Percentiles rank a stretch among this genome's conserved stretches.
These are phyloP conservation scores for Cephus sareptanus DNA, from an alignment of 2,888 invertebrate species.

Conservation along the genomic window DNA sequence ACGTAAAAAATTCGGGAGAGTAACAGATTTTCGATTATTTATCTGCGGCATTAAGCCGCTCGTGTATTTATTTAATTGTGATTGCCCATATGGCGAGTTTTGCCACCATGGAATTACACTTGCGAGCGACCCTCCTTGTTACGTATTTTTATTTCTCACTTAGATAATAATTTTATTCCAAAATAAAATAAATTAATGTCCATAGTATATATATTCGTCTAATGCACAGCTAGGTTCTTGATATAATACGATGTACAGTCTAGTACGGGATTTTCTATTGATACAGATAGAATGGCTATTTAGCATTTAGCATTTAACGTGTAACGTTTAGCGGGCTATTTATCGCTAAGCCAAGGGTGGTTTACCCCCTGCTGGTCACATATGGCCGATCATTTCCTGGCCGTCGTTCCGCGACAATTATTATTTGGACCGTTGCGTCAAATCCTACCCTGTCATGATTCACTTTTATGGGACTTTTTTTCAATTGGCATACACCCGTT, in stretches of 20 bases:
- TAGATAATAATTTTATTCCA: neutral
- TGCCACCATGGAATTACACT: neutral
- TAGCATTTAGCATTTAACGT: slow-evolving; percentile 48
- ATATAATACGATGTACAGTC: neutral
- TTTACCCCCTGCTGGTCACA: slow-evolving; percentile 56
- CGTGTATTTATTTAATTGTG: slow-evolving; percentile 22
- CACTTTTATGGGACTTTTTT: slow-evolving; percentile 44
- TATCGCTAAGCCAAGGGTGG: slow-evolving; percentile 43
- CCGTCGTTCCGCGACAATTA: slow-evolving; percentile 46
- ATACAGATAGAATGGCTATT: slow-evolving; percentile 23
- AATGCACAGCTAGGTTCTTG: too few species aligned
- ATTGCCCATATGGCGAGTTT: slow-evolving; percentile 16
- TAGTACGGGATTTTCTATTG: neutral
- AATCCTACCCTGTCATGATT: slow-evolving; percentile 35
- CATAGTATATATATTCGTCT: too few species aligned
- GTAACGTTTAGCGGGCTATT: slow-evolving; percentile 29
- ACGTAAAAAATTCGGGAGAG: slow-evolving; percentile 1
- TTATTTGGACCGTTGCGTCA: slow-evolving; percentile 43
- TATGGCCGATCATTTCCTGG: slow-evolving; percentile 53
- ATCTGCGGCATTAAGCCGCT: slow-evolving; percentile 19
- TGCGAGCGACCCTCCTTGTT: neutral
- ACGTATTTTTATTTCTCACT: neutral
- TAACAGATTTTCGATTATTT: slow-evolving; percentile 24
- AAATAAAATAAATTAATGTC: neutral
- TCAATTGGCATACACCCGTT: slow-evolving; percentile 10